Conservation (phyloP, 1,140 invertebrate species). For the Anastatus disparis region DNA sequence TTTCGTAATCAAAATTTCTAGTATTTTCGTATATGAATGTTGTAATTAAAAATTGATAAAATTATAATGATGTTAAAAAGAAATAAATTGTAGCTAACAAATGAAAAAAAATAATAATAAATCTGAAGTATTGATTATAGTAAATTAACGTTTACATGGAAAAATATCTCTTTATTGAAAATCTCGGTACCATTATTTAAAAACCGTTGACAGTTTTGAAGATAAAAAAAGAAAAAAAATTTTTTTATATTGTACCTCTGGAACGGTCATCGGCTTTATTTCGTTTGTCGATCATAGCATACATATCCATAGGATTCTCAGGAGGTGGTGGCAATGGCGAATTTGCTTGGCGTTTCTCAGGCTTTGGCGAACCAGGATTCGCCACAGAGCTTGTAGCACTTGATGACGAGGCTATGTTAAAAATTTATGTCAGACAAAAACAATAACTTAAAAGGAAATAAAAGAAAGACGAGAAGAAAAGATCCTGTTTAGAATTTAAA, state of each 20-base stretch:
- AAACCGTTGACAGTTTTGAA: background rate
- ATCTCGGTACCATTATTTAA: too few relatives aligned
- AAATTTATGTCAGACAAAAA: conserved; percentile 22
- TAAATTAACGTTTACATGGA: too few relatives aligned
- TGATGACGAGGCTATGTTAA: conserved; percentile 75
- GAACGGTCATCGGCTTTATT: conserved; percentile 60
- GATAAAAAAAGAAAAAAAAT: background rate
- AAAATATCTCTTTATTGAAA: too few relatives aligned
- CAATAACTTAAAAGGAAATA: conserved; percentile 8
- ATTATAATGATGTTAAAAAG: background rate
- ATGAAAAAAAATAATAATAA: background rate
- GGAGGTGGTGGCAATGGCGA: conserved; percentile 83
- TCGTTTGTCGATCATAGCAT: conserved; percentile 59
- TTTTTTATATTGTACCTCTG: conserved; percentile 29
- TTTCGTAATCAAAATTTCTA: too few relatives aligned
- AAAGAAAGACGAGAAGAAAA: conserved; percentile 5
- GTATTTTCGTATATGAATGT: too few relatives aligned
- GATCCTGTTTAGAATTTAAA: background rate
- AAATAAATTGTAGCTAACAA: background rate
- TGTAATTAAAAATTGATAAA: too few relatives aligned
- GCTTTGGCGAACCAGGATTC: conserved; percentile 82
- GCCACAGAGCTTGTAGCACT: conserved; percentile 78
- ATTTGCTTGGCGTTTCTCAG: conserved; percentile 87
- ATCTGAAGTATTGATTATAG: too few relatives aligned
- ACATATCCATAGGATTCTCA: conserved; percentile 54